phyloP scores from a whole-genome alignment of 2,113 vertebrate genomes.

The Callipepla californica region DNA sequence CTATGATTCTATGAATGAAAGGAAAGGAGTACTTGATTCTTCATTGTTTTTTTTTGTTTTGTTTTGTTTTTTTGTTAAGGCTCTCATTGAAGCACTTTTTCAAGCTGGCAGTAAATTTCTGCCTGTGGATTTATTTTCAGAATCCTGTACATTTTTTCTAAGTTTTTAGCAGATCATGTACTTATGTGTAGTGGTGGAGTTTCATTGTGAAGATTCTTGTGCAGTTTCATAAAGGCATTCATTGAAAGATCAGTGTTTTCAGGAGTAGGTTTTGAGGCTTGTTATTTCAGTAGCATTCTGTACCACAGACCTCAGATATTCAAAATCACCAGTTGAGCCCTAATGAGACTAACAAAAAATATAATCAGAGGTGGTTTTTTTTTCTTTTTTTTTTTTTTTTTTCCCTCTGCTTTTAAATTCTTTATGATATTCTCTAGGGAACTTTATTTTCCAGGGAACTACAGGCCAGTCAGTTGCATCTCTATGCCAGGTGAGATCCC shows the following conservation, averaged over 20 bases:
- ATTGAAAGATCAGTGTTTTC: not conserved
- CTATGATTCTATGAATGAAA: not conserved
- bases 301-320: not conserved
- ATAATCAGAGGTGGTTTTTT: not conserved
- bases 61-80: not conserved
- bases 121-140: not conserved
- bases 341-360: not conserved
- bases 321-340: rapidly evolving
- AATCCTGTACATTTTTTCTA: not conserved
- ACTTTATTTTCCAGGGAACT: too few species aligned
- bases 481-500: too few species aligned
- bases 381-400: not conserved
- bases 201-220: not conserved
- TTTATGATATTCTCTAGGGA: not conserved
- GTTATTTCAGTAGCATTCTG: not conserved
- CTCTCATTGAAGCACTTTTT: not conserved
- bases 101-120: not conserved
- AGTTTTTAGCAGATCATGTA: not conserved
- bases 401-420: not conserved
- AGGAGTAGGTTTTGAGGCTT: not conserved
- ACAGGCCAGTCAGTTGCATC: too few species aligned
- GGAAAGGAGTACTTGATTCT: not conserved
- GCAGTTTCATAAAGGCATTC: not conserved
- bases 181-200: not conserved
- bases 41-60: not conserved